Evolutionary conservation across 2,888 invertebrate species (phyloP), one percentile per base, ranked within the genome.

Genomic region (Thera britannica): DNA sequence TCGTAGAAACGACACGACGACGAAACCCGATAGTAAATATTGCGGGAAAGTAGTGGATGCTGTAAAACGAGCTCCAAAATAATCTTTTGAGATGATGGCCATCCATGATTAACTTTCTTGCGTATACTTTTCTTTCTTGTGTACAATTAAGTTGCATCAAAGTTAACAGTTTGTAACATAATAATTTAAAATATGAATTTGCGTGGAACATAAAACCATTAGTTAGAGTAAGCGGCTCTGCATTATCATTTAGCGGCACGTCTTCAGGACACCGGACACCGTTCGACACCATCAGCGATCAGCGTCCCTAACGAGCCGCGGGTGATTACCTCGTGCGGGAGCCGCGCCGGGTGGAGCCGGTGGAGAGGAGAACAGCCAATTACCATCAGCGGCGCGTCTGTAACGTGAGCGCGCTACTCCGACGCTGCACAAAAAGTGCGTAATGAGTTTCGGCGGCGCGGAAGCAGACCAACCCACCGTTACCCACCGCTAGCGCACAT

Each of bases 381-480:
- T 80, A 82, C 76, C 75, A 76, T 62, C 44, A 11, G 78, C 70
- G 72, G 73, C 67, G 72, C 67, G 54, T 74, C 65, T 85, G 87
- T 73, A 83, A 86, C 78, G 70, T 59, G 83, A 84, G 72, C 56
- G 61, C 55, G 3, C 58, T 68, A 61, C 36, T 57, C 49, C 46
- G 51, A 23, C 23, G 23, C 12, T 6, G 48, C 44, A 67, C 80
- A 83, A 83, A 85, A 84, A 86, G 73, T 67, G 62, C 67, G 44
- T 71, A 70, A 72, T 75, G 77, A 65, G 73, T 67, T 67, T 67
- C 66, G 72, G 75, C 65, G 65, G 63, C 41, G 67, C 51, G 38
- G 38, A 58, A 61, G 64, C 36, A 68, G 61, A 67, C 52, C 78
- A 85, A 86, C 86, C 85, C 85, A 86, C 86, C 87, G 86, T 86